A percentile compares a stretch with the other conserved stretches of the same genome.
Conservation (phyloP, 2,797 vertebrate species). For the Fistularia tabacaria region DNA sequence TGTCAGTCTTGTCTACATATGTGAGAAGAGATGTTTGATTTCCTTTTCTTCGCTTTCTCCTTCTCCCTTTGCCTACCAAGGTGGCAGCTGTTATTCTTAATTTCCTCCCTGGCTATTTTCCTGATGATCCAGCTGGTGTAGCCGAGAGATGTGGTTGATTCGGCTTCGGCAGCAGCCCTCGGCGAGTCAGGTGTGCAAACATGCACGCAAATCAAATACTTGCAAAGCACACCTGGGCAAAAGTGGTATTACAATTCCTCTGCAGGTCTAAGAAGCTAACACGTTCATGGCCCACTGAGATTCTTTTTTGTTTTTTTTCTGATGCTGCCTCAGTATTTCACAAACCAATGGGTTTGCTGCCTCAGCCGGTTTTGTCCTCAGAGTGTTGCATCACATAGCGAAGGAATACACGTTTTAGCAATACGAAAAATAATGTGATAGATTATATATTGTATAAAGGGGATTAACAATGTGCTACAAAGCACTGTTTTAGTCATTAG, state of each 20-base stretch:
- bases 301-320: too few species aligned
- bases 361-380: too few species aligned
- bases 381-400: too few species aligned
- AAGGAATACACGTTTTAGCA: too few species aligned
- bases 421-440: too few species aligned
- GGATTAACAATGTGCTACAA: too few species aligned
- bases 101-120: constrained; percentile 54
- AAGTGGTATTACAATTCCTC: not conserved
- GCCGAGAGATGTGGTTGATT: constrained; percentile 29
- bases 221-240: constrained; percentile 19
- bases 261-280: not conserved
- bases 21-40: constrained; percentile 4
- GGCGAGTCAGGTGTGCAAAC: constrained; percentile 1
- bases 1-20: constrained; percentile 48
- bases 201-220: constrained; percentile 11
- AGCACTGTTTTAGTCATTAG: too few species aligned
- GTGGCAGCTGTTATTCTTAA: constrained; percentile 67
- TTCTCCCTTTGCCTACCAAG: constrained; percentile 23
- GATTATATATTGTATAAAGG: too few species aligned
- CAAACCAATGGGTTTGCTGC: too few species aligned
- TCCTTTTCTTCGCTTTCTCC: not conserved
- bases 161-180: constrained; percentile 23
- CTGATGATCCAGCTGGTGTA: constrained; percentile 48
- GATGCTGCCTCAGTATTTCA: too few species aligned
- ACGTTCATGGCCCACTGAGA: too few species aligned